A percentile compares a stretch with the other conserved stretches of the same genome.
Evolutionary conservation across 2,113 vertebrate genomes (phyloP).

Genomic region (Centrocercus urophasianus): DNA sequence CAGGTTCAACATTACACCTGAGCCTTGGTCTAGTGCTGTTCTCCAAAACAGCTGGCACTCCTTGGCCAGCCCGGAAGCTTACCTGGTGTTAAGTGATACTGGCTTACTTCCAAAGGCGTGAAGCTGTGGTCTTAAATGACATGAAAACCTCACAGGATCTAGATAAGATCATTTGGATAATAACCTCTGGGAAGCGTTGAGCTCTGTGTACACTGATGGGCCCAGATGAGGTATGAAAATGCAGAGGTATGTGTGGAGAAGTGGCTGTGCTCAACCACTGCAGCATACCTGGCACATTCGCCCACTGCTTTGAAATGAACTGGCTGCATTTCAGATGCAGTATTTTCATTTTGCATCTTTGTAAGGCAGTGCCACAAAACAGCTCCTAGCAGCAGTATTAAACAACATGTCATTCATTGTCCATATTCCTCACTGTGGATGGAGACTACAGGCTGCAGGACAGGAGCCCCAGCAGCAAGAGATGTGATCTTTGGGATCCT

Average conservation of each 20-base stretch:
- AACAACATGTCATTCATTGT: fast-evolving
- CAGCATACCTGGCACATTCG: not conserved
- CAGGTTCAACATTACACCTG: not conserved
- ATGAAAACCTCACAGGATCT: not conserved
- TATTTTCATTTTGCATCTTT: not conserved
- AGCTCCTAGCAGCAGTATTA: not conserved
- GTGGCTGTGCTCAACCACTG: fast-evolving
- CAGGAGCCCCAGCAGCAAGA: fast-evolving
- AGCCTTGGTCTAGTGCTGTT: not conserved
- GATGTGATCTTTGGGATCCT: not conserved
- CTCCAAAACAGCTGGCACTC: not conserved
- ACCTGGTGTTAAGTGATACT: not conserved
- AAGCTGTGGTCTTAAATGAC: not conserved
- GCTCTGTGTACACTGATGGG: not conserved
- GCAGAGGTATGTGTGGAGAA: not conserved
- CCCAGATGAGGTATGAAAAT: not conserved
- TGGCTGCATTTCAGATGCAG: not conserved
- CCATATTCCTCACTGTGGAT: fast-evolving
- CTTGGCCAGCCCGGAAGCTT: not conserved
- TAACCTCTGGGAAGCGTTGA: not conserved
- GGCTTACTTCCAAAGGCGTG: not conserved
- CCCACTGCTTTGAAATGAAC: not conserved
- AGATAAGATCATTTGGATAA: not conserved
- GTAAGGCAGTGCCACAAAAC: not conserved
- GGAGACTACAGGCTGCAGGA: fast-evolving